Conservation (phyloP, 2,797 vertebrate genomes). For the Takifugu ocellatus region DNA sequence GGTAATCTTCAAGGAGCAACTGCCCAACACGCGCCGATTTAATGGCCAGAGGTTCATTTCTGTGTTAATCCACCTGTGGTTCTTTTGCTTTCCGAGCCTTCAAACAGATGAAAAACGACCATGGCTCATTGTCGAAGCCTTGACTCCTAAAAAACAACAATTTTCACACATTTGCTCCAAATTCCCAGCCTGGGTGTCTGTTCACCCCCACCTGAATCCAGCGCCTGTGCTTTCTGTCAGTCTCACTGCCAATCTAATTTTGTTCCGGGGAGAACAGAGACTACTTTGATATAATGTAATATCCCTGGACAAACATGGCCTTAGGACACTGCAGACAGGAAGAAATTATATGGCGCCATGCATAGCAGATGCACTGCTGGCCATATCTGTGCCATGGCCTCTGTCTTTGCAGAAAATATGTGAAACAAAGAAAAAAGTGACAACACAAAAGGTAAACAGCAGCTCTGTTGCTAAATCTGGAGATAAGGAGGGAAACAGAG, state of each 20-base stretch:
- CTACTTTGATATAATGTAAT: not conserved
- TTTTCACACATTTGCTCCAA: slow-evolving; percentile 36
- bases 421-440: slow-evolving; percentile 23
- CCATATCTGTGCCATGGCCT: slow-evolving; percentile 15
- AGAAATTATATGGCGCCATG: not conserved
- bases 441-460: slow-evolving; percentile 16
- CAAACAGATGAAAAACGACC: not conserved
- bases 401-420: not conserved
- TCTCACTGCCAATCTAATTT: not conserved
- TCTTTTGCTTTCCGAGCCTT: not conserved
- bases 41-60: slow-evolving; percentile 1
- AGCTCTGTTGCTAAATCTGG: not conserved
- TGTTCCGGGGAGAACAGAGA: not conserved
- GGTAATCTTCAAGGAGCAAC: not conserved
- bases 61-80: not conserved
- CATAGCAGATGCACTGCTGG: not conserved
- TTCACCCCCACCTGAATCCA: not conserved
- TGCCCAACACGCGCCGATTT: slow-evolving; percentile 14
- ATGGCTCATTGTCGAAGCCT: not conserved
- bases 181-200: slow-evolving; percentile 47
- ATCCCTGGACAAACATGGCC: not conserved
- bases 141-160: slow-evolving; percentile 2
- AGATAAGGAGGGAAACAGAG: slow-evolving; percentile 6
- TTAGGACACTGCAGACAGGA: slow-evolving; percentile 1
- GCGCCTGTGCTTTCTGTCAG: not conserved